Conservation (phyloP, 1,140 invertebrate species). For the Helicoverpa zea region DNA sequence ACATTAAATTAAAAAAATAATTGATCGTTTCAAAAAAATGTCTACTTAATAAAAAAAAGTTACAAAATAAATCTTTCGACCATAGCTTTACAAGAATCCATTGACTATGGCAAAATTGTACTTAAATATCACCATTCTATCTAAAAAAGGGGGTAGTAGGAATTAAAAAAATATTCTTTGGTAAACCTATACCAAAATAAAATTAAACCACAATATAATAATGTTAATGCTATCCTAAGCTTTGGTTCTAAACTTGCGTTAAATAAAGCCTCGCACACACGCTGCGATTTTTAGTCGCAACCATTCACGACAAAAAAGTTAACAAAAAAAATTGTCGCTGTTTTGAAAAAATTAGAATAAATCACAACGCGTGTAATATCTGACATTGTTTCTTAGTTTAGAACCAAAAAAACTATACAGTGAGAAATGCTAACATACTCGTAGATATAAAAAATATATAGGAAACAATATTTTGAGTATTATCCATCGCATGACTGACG, state of each 20-base stretch:
- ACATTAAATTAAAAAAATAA: conserved; percentile 57
- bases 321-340: background rate
- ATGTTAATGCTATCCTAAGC: conserved; percentile 32
- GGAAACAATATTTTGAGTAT: conserved; percentile 74
- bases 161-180: conserved; percentile 58
- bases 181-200: conserved; percentile 62
- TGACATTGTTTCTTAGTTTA: background rate
- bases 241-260: conserved; percentile 29
- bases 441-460: conserved; percentile 58
- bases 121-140: conserved; percentile 68
- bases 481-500: conserved; percentile 58
- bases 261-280: conserved; percentile 16
- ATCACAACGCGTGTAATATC: conserved; percentile 15
- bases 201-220: conserved; percentile 46
- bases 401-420: conserved; percentile 46
- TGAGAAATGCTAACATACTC: conserved; percentile 51
- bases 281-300: conserved; percentile 29
- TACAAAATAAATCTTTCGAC: conserved; percentile 66
- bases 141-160: conserved; percentile 46
- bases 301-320: background rate
- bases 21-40: conserved; percentile 52
- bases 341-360: background rate
- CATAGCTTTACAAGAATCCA: conserved; percentile 56
- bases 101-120: conserved; percentile 77
- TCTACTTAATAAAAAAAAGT: conserved; percentile 54